A percentile compares a stretch with the other conserved stretches of the same genome.
phyloP scores from a whole-genome alignment of 2,888 invertebrate genomes.

The Chymomyza caudatula region DNA sequence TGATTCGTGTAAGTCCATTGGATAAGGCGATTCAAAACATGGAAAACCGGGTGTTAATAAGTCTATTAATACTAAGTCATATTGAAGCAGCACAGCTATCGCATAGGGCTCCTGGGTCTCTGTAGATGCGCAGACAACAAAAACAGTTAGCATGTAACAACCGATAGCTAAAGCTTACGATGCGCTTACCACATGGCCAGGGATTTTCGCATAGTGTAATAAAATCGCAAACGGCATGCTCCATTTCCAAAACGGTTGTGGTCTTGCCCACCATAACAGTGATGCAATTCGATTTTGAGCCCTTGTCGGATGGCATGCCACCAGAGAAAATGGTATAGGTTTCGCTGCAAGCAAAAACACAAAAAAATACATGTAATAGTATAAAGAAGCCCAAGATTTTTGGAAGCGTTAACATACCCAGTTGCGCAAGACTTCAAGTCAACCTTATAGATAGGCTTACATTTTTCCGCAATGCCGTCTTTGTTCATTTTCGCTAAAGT shows the following conservation, averaged over 20 bases:
- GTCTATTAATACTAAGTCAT: conserved; percentile 98
- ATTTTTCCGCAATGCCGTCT: conserved; percentile 94
- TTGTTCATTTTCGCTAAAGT: conserved; percentile 90
- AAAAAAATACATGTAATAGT: not conserved
- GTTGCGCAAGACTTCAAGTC: conserved; percentile 93
- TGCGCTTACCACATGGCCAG: conserved; percentile 88
- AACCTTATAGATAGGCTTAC: conserved; percentile 96
- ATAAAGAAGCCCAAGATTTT: not conserved
- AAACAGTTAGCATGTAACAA: not conserved
- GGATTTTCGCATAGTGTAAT: conserved; percentile 96
- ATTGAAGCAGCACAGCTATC: conserved; percentile 97
- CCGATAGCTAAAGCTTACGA: not conserved
- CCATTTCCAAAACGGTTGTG: conserved; percentile 99
- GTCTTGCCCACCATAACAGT: conserved; percentile 97
- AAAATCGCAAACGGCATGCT: conserved; percentile 98
- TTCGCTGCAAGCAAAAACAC: conserved; percentile 82
- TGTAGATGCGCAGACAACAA: conserved; percentile 78
- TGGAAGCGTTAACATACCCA: conserved; percentile 51
- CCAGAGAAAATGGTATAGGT: conserved; percentile 98
- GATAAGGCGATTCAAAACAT: conserved; percentile 99
- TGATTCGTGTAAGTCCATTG: conserved; percentile 99
- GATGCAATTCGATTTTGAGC: conserved; percentile 93
- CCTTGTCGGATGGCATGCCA: conserved; percentile 94
- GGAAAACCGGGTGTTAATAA: conserved; percentile 96
- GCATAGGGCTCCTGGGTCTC: conserved; percentile 99